Percentiles rank a stretch among this genome's conserved stretches.
Evolutionary conservation across 2,797 vertebrate genomes (phyloP).

Genomic region (Pangasius larnaudii): DNA sequence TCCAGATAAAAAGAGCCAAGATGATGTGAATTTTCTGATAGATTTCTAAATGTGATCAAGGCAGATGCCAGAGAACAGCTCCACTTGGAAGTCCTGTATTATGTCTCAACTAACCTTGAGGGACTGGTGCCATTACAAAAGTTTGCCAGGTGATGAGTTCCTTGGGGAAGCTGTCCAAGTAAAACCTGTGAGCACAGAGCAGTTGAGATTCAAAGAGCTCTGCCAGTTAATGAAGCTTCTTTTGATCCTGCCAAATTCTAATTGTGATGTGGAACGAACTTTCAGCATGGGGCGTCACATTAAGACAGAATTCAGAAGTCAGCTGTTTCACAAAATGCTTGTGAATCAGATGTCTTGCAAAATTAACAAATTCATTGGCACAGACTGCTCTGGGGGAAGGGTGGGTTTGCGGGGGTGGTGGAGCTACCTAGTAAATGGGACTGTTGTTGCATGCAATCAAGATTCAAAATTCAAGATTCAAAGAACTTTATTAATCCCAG

Average conservation of each 20-base stretch:
- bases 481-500: no score
- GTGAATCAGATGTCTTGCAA: no score
- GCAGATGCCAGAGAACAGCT: conserved; percentile 41
- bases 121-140: neutral
- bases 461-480: no score
- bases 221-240: neutral
- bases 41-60: conserved; percentile 50
- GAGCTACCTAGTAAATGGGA: no score
- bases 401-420: no score
- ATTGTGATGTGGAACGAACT: neutral
- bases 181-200: neutral
- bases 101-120: conserved; percentile 27
- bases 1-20: conserved; percentile 26
- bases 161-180: neutral
- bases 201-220: neutral
- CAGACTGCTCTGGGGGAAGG: no score
- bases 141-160: neutral
- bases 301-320: neutral
- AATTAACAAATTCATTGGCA: no score
- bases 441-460: no score
- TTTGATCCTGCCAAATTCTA: neutral
- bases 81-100: conserved; percentile 16
- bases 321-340: neutral
- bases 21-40: conserved; percentile 40
- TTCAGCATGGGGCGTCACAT: neutral